Percentiles rank a stretch among this genome's conserved stretches.
Conservation (phyloP, 2,888 invertebrate genomes). For the Drosophila rellima region DNA sequence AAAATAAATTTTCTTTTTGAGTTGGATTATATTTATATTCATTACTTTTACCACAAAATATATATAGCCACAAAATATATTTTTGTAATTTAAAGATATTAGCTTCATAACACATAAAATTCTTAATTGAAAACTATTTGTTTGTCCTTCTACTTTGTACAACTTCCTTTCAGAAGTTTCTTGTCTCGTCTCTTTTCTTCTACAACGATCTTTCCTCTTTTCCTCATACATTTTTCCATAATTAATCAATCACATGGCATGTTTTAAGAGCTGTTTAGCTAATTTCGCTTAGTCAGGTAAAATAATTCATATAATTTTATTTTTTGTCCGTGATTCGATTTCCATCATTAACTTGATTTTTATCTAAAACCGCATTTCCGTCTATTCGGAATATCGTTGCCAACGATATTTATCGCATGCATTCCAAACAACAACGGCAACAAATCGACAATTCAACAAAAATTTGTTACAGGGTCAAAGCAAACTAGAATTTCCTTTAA, state of each 20-base stretch:
- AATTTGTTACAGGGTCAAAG: conserved; percentile 79
- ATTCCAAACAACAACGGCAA: conserved; percentile 25
- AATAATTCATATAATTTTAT: not conserved
- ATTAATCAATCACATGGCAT: not conserved
- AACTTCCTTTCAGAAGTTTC: too few species aligned
- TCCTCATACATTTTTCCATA: not conserved
- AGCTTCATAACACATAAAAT: too few species aligned
- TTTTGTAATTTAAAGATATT: too few species aligned
- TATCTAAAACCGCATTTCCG: conserved; percentile 43
- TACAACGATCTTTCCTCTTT: too few species aligned
- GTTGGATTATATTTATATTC: too few species aligned
- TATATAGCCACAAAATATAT: too few species aligned
- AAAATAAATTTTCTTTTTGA: too few species aligned
- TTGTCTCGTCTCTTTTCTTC: too few species aligned
- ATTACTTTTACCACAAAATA: too few species aligned
- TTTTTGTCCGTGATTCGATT: not conserved
- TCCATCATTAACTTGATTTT: conserved; percentile 13
- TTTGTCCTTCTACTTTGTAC: too few species aligned
- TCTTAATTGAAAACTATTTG: too few species aligned
- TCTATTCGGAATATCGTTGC: conserved; percentile 7
- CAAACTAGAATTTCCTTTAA: conserved; percentile 73
- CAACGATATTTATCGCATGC: conserved; percentile 24
- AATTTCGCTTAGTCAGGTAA: not conserved
- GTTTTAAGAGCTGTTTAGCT: not conserved
- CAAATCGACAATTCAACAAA: conserved; percentile 46